These are phyloP conservation scores for Macrotis lagotis DNA, from an alignment of 2,113 vertebrate species.

Conservation along the genomic window DNA sequence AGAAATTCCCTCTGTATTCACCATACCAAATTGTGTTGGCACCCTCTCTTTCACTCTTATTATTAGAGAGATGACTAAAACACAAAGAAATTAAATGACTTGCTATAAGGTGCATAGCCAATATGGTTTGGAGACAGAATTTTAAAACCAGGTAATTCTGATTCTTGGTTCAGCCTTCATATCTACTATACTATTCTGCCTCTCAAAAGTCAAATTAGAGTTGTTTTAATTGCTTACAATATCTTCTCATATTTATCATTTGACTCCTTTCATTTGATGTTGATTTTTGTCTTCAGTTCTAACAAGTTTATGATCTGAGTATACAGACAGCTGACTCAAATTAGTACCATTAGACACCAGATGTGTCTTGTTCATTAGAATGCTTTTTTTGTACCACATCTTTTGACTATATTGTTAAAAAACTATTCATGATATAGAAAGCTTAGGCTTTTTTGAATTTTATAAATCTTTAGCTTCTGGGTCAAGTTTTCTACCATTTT, in stretches of 20 bases:
- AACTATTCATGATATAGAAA: not conserved
- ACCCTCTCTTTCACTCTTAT: not conserved
- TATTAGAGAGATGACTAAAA: not conserved
- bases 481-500: not conserved
- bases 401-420: not conserved
- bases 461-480: not conserved
- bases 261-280: not conserved
- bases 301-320: not conserved
- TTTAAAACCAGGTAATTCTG: not conserved
- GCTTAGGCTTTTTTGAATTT: not conserved
- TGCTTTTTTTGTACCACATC: not conserved
- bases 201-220: not conserved
- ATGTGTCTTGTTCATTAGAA: not conserved
- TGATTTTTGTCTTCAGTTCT: not conserved
- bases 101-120: not conserved
- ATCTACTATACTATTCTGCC: not conserved
- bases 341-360: not conserved
- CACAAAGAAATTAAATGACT: not conserved
- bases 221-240: not conserved
- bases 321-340: not conserved
- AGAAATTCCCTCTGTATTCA: not conserved
- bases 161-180: not conserved
- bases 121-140: not conserved
- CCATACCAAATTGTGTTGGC: not conserved
- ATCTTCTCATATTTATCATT: not conserved